Base-by-base conservation (phyloP, 2,888 invertebrate genomes). In the Melanostoma scalare region DNA sequence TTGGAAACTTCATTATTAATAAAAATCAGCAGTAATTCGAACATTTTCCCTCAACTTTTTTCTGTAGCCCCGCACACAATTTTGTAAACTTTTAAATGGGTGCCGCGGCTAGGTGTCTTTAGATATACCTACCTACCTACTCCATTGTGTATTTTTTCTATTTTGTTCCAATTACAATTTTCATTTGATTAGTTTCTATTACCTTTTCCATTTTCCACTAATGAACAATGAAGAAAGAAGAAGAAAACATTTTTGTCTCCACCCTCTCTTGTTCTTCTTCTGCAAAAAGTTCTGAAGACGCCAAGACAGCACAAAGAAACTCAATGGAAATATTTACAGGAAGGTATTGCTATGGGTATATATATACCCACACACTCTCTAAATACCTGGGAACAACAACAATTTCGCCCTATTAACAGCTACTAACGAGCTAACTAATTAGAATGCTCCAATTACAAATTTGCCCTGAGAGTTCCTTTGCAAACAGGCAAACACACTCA, bases 381-480 rank as follows among this genome's bases (percentile, higher is more conserved):
- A 42, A 50, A 67, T 38, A 71, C 30, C 65, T 40, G 5, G 36
- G 20, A 84, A 44, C 60, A 84, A 73, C 79, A 84, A 84, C 74
- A 79, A 84, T 84, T 55, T 74, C 84, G 67, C 65, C 84, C 79
- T 84, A 84, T 84, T 84, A 84, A 84, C 84, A 84, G 74, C 78
- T 84, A 79, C 84, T 84, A 84, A 84, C 84, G 84, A 84, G 84
- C 84, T 84, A 84, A 79, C 84, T 84, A 84, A 84, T 84, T 84
- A 84, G 84, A 79, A 79, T 74, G 79, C 79, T 84, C 84, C 84
- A 84, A 84, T 84, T 84, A 84, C 84, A 79, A 79, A 84, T 79
- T 79, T 65, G 60, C 79, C 82, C 69, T 55, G 63, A 69, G 68
- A 42, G 65, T 40, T 53, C 52, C 35, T 6, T 53, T 40, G 50